Base-by-base conservation (phyloP, 1,140 invertebrate species). In the Aphidius ervi region DNA sequence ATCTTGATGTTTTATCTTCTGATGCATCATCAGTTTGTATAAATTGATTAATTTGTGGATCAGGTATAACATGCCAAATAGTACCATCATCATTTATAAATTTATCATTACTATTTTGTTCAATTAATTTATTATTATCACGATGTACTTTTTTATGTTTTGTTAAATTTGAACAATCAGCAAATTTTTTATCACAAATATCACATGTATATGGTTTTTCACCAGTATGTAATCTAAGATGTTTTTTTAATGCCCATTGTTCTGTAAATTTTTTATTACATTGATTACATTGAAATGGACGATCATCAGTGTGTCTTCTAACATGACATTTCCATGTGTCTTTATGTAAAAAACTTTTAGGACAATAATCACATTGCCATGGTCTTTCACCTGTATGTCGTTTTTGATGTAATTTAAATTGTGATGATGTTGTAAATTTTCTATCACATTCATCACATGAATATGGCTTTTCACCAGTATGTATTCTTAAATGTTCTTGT, bases 191-290 rank as follows among this genome's bases (percentile, higher is more conserved):
- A 3, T 82, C 81, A 71, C 90, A 93, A n/a, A 87, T 69, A 10
- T 84, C 81, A 72, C 91, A 92, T 49, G 83, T 83, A 70, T 90
- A 90, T 5, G 90, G 90, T 68, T 91, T 91, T 71, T 92, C 90
- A 45, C 86, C 87, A 31, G 86, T 86, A 69, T 90, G 88, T 3
- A 83, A 65, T 23, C 49, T 52, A 66, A 82, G 71, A 70, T 91
- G 89, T 70, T 88, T 87, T 61, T 84, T 85, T 20, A 89, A 76
- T 61, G 87, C 83, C 83, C 84, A 86, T 54, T 86, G 82, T 66
- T 88, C 86, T 0, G 83, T 82, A 71, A 90, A 90, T 8, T 78
- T 78, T 58, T 84, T 82, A 56, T 80, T 74, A 73, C 87, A 88
- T 54, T 80, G 67, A 8, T 70, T 69, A 70, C 88, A 90, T 46